Percentiles rank a stretch among this genome's conserved stretches.
Conservation (phyloP, 2,113 vertebrate species). For the Oncorhynchus masou region DNA sequence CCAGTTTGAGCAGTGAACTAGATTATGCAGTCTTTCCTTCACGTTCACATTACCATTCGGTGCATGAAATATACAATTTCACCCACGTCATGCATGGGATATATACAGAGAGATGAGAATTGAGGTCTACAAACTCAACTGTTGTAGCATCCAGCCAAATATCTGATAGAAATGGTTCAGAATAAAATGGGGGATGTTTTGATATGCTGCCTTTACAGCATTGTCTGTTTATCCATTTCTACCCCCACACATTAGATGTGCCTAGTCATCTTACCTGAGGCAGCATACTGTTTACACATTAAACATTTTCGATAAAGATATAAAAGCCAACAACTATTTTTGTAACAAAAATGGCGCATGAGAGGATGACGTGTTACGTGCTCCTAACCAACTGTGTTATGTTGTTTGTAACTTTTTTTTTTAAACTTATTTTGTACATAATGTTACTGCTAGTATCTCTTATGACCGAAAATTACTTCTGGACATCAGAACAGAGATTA, state of each 20-base stretch:
- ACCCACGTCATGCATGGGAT: constrained; percentile 21
- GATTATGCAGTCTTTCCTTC: constrained; percentile 27
- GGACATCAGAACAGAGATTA: too few relatives aligned
- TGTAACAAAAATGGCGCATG: too few relatives aligned
- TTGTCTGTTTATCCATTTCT: background rate
- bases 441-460: too few relatives aligned
- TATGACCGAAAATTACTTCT: too few relatives aligned
- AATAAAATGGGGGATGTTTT: background rate
- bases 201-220: background rate
- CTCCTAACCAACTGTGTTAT: too few relatives aligned
- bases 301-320: constrained; percentile 15
- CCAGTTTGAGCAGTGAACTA: constrained; percentile 11
- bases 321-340: constrained; percentile 12
- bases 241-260: constrained; percentile 13
- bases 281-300: background rate
- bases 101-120: background rate
- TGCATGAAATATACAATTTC: constrained; percentile 23
- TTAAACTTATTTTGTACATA: too few relatives aligned
- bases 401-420: too few relatives aligned
- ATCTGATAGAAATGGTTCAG: constrained; percentile 4
- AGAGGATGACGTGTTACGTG: too few relatives aligned
- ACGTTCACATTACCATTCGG: constrained; percentile 33
- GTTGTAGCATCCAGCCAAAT: background rate
- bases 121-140: background rate
- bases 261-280: constrained; percentile 16